Evolutionary conservation across 2,888 invertebrate species (phyloP).

Genomic region (Cryptops parisi): DNA sequence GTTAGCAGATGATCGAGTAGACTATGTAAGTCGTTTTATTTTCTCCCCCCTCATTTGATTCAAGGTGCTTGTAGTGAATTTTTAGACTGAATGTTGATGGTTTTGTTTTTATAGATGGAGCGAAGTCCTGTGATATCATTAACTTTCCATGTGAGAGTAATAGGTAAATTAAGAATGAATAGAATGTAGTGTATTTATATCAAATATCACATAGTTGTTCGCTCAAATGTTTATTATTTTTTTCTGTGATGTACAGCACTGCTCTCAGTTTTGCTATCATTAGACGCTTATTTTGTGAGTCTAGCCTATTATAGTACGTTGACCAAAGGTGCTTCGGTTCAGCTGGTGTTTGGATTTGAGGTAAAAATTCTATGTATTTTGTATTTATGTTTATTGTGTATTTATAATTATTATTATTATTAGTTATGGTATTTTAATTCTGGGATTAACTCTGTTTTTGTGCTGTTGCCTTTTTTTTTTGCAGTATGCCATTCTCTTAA

Average conservation of each 20-base stretch:
- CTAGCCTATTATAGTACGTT: slow-evolving; percentile 89
- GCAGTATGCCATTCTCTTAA: slow-evolving; percentile 83
- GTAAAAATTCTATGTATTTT: too few species aligned
- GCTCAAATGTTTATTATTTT: too few species aligned
- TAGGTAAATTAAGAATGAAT: slow-evolving; percentile 47
- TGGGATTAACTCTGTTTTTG: not conserved
- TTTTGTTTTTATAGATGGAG: slow-evolving; percentile 64
- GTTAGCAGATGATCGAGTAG: slow-evolving; percentile 97
- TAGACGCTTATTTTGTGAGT: slow-evolving; percentile 79
- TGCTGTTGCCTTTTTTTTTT: slow-evolving; percentile 21
- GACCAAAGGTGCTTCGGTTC: slow-evolving; percentile 87
- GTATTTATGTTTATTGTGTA: too few species aligned
- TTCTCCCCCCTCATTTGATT: too few species aligned
- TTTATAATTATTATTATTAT: too few species aligned
- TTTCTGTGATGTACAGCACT: slow-evolving; percentile 44
- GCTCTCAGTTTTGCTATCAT: slow-evolving; percentile 57
- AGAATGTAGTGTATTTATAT: too few species aligned
- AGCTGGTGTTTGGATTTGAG: slow-evolving; percentile 98
- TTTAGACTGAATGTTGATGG: not conserved
- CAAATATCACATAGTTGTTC: too few species aligned
- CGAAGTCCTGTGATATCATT: slow-evolving; percentile 91
- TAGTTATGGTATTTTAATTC: slow-evolving; percentile 9
- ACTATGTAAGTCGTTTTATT: slow-evolving; percentile 71
- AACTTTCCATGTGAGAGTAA: slow-evolving; percentile 83
- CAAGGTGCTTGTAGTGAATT: not conserved